Evolutionary conservation across 2,797 vertebrate species (phyloP), one percentile per base, ranked within the genome.

Genomic region (Kryptopterus vitreolus): DNA sequence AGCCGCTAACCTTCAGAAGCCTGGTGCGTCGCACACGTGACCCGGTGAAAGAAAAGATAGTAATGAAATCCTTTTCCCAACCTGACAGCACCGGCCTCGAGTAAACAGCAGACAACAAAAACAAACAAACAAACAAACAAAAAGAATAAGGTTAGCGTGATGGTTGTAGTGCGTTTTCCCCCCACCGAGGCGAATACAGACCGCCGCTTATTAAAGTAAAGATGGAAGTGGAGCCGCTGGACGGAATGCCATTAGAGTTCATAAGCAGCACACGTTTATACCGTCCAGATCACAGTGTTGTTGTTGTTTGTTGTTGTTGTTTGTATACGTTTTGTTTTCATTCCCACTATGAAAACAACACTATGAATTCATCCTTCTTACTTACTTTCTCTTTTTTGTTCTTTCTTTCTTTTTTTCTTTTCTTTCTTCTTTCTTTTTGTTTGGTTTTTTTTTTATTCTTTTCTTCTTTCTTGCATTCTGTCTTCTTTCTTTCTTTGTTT

Each of bases 1-100:
- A 76, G 29, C 35, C 33, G 58, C 72, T 20, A 29, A 75, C 68
- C 76, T 4, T 71, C 58, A 79, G n/a, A 66, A 48, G 70, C 78
- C 18, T 26, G 69, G 53, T 61, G 76, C 75, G 81, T 71, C 61
- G 33, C 61, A 68, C 52, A 70, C 20, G 68, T 8, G 58, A 7
- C 70, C 63, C 52, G 35, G 16, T 38, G 62, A 57, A 57, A n/a
- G 24, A 22, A 59, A 26, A 24, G 26, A 76, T 46, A 33, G 31
- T 50, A 52, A 22, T 0, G 9, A 6, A 70, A 70, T 22, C 52
- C 9, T 31, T 70, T 52, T 71, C 29, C 18, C 1, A 31, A n/a
- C 8, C 20, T 35, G 29, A 66, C 59, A 29, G 15, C 5, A 18
- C 8, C 61, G 52, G 62, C 75, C 48, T 69, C n/a, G 3, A 58